Evolutionary conservation across 35 echinoderm and acorn worm species (phyloP).

Genomic region (Holothuria glaberrima): DNA sequence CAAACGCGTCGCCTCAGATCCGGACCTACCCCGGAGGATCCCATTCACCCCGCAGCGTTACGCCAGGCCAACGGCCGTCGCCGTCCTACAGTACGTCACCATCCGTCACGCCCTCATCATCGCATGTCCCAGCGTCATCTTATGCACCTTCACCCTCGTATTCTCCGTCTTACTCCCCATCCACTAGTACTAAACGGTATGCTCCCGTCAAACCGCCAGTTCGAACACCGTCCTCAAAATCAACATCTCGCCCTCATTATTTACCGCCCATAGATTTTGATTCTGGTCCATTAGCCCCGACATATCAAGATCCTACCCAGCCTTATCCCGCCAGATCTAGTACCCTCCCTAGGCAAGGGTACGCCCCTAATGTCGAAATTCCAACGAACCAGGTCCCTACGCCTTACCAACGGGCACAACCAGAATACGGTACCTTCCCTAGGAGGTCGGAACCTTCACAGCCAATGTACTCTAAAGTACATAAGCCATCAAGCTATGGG

Average conservation of each 20-base stretch:
- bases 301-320: slow-evolving; percentile 5
- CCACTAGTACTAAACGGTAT: background rate
- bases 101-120: background rate
- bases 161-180: slow-evolving; percentile 10
- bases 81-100: background rate
- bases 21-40: slow-evolving; percentile 14
- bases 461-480: background rate
- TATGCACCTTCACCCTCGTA: background rate
- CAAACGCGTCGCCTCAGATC: slow-evolving; percentile 12
- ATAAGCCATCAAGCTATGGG: background rate
- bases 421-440: slow-evolving; percentile 27
- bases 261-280: slow-evolving; percentile 27
- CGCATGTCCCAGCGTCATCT: background rate
- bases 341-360: slow-evolving; percentile 28
- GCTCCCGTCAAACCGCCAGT: slow-evolving; percentile 24
- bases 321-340: slow-evolving; percentile 29
- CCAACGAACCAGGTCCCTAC: slow-evolving; percentile 26
- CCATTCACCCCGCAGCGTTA: background rate
- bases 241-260: slow-evolving; percentile 18
- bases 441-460: slow-evolving; percentile 41
- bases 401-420: background rate
- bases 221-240: background rate
- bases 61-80: background rate
- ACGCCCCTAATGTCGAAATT: slow-evolving; percentile 18
- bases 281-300: slow-evolving; percentile 3